Evolutionary conservation across 2,888 invertebrate genomes (phyloP).

Genomic region (Hydropsyche betteni): DNA sequence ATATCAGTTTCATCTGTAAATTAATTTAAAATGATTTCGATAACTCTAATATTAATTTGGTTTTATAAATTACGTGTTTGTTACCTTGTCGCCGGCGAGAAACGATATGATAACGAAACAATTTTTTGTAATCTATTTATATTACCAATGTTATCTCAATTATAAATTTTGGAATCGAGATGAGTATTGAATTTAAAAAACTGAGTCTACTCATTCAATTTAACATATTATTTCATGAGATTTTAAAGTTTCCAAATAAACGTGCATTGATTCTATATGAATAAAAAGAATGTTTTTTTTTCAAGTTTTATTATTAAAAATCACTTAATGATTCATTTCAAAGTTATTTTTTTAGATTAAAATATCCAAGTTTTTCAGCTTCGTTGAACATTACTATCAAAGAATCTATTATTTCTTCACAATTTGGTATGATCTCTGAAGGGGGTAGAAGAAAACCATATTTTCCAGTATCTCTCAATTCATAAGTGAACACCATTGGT

Average conservation of each 20-base stretch:
- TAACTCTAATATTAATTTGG: not conserved
- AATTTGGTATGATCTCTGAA: conserved; percentile 65
- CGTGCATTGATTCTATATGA: no score
- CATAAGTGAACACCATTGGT: conserved; percentile 65
- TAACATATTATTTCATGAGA: no score
- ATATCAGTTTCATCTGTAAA: conserved; percentile 20
- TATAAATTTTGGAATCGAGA: no score
- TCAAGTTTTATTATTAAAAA: no score
- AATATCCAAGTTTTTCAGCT: conserved; percentile 55
- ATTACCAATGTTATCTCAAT: no score
- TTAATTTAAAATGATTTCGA: not conserved
- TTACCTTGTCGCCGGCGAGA: conserved; percentile 15
- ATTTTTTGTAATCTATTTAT: not conserved
- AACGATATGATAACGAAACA: not conserved
- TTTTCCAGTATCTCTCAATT: conserved; percentile 68
- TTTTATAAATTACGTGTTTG: not conserved
- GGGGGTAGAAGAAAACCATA: conserved; percentile 72
- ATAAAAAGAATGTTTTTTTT: no score
- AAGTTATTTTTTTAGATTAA: conserved; percentile 36
- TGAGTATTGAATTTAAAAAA: no score
- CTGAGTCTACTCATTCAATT: no score
- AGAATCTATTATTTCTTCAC: conserved; percentile 64
- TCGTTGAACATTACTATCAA: conserved; percentile 58
- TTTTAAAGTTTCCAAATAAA: no score
- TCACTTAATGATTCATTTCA: no score